Evolutionary conservation across 2,888 invertebrate genomes (phyloP), one percentile per base, ranked within the genome.

Genomic region (Melinaea menophilus): DNA sequence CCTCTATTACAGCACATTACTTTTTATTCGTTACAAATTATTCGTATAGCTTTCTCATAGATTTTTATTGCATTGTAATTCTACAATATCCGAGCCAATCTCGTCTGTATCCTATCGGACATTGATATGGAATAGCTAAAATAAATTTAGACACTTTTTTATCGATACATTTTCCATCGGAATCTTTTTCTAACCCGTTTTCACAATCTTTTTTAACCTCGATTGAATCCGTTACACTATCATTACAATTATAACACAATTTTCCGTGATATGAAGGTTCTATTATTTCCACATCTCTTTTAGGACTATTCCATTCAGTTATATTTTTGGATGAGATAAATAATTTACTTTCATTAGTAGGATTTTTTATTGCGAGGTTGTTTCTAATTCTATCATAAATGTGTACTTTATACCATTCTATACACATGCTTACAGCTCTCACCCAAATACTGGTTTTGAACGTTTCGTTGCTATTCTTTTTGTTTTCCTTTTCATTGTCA

Each of bases 1-100:
- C 22, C 22, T 22, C 22, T 5, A 37, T 37, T 2, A 5, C 7
- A 37, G 37, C 5, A 22, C 5, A 31, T 51, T 31, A 51, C 7
- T 13, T 7, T 22, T 22, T 5, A 2, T 51, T 5, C 13, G 4
- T 22, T 31, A 22, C 5, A 22, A 13, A 2, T 51, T 22, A 2
- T 51, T n/a, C 11, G 31, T 51, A 2, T 51, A 51, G 31, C 31
- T 31, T 11, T 31, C 1, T 51, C 31, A 51, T 31, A 51, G 9
- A 5, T 9, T 31, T 9, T n/a, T 31, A 51, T 31, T 31, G 5
- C 51, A 85, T 81, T 3, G 71, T 65, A 3, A 75, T 62, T 73
- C 86, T 77, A 60, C 88, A 89, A 64, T 73, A 79, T 2, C 88
- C 88, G 4, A 83, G 69, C 73, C 81, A 75, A 65, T 88, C 89